Evolutionary conservation across 2,888 invertebrate genomes (phyloP).

Genomic region (Tridacna gigas): DNA sequence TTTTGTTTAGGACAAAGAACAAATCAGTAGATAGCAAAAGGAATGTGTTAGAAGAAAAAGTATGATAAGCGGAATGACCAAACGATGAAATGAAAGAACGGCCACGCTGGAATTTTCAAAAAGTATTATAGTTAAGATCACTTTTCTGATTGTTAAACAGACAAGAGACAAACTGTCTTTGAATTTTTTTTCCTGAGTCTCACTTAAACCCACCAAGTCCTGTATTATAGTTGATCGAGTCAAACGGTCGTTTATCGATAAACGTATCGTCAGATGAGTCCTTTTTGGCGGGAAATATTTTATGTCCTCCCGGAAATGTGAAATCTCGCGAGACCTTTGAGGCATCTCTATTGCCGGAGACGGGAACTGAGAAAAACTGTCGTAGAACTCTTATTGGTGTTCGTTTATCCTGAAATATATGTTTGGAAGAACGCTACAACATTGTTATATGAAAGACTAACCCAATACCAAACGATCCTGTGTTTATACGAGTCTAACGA

Average conservation of each 20-base stretch:
- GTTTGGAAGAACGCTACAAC: no score
- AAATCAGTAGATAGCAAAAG: no score
- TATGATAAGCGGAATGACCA: no score
- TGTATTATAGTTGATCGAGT: conserved; percentile 36
- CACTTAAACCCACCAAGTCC: conserved; percentile 40
- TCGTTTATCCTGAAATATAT: conserved; percentile 3
- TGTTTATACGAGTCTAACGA: no score
- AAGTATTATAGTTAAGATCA: no score
- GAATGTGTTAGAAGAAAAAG: no score
- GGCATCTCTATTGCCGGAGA: conserved; percentile 1
- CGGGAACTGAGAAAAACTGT: conserved; percentile 3
- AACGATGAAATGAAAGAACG: no score
- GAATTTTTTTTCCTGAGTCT: background rate
- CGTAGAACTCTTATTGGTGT: conserved; percentile 7
- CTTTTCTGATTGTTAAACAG: no score
- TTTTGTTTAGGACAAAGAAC: no score
- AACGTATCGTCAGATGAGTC: conserved; percentile 13
- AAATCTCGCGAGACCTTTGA: background rate
- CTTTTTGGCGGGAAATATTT: conserved; percentile 16
- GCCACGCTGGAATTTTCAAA: no score
- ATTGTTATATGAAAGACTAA: no score
- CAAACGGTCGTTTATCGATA: conserved; percentile 41
- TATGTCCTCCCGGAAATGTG: background rate
- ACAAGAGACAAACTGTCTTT: background rate
- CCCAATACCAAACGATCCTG: no score